Base-by-base conservation (phyloP, 2,797 vertebrate species). In the Neosilurus mollespiculum region DNA sequence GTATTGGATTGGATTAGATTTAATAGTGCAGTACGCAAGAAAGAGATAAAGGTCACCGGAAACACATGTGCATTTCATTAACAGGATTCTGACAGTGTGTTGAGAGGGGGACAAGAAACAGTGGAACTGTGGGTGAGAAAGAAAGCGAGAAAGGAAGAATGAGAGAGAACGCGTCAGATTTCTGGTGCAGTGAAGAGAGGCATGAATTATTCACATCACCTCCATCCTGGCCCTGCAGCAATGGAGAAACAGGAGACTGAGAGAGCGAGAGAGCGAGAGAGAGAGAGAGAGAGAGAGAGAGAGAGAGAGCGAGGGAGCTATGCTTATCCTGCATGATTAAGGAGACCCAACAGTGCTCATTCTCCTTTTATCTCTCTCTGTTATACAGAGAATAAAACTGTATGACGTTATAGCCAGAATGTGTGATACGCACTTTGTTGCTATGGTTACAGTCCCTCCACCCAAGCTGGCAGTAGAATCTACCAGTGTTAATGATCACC, bases 131-230 rank as follows among this genome's bases (percentile, higher is more conserved):
- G 51, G 24, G n/a, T 34, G 51, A 69, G 30, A 67, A 37, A 22
- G 64, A 80, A 80, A 0, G 30, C 20, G 12, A 61, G 56, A 59
- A 61, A 61, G 71, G 34, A 78, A 76, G 54, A 53, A 72, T 66
- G 64, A 66, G 37, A 72, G 65, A 78, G 66, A 65, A 51, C 30
- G 86, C 62, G 26, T 88, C 79, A 80, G 80, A 86, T 88, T 87
- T 87, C 85, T 87, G 85, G 82, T 58, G 88, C 86, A 85, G 83
- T 87, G 86, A 87, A 84, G 72, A 85, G 85, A 76, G 53, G 82
- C 80, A 90, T 90, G 86, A 90, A 90, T 90, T 86, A 90, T 90
- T 90, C 85, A 90, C 85, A 30, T 61, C 16, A 67, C 79, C 78
- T 83, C 64, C 66, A 82, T 81, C 73, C 84, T 85, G 37, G 70